Evolutionary conservation across 1,140 invertebrate species (phyloP).

Genomic region (Trichonephila clavata): DNA sequence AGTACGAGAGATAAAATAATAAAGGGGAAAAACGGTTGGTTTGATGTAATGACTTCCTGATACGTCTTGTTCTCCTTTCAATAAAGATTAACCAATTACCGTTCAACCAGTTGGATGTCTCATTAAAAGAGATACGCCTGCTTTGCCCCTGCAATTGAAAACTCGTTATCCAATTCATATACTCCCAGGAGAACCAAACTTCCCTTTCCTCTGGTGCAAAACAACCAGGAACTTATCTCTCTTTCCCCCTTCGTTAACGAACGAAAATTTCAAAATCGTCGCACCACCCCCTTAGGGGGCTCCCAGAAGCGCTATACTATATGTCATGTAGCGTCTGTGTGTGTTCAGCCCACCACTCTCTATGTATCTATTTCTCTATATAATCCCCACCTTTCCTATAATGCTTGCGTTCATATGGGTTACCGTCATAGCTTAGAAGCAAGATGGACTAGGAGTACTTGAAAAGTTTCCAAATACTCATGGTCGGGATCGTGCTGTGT

Average conservation of each 20-base stretch:
- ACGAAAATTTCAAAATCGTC: conserved; percentile 34
- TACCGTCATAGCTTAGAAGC: conserved; percentile 44
- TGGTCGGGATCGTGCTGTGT: conserved; percentile 14
- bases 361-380: background rate
- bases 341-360: background rate
- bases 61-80: conserved; percentile 28
- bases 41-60: background rate
- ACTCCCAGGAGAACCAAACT: conserved; percentile 42
- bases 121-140: conserved; percentile 15
- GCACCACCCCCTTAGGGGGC: conserved; percentile 17
- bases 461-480: conserved; percentile 54
- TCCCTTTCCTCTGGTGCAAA: conserved; percentile 44
- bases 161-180: conserved; percentile 65
- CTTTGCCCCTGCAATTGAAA: conserved; percentile 36
- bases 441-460: conserved; percentile 57
- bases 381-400: background rate
- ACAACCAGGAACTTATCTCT: conserved; percentile 42
- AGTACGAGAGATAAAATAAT: background rate
- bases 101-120: conserved; percentile 54
- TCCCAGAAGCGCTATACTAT: background rate
- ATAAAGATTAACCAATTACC: conserved; percentile 35
- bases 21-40: background rate
- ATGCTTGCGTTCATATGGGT: background rate
- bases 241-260: conserved; percentile 67
- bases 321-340: background rate